Evolutionary conservation across 1,140 invertebrate species (phyloP), one percentile per base, ranked within the genome.

Genomic region (Gonioctena quinquepunctata): DNA sequence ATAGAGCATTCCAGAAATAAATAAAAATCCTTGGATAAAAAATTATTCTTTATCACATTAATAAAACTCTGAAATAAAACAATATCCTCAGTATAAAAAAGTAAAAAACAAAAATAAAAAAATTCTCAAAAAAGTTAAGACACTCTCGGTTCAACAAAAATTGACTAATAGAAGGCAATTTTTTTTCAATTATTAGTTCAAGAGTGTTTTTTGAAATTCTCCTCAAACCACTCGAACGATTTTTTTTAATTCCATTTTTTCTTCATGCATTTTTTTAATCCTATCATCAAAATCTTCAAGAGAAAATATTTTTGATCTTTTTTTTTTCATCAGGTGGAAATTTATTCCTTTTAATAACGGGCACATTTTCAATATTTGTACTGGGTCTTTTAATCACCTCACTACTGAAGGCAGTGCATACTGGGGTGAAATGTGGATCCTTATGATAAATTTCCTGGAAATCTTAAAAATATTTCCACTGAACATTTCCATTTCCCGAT

Each of bases 291-390:
- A n/a, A n/a, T n/a, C n/a, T n/a, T n/a, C n/a, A n/a, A n/a, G n/a
- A 56, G 3, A 3, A 19, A 19, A 3, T 56, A 2, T 2, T 56
- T 56, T 56, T 21, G 16, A 19, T 56, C 3, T 2, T 56, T 21
- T 56, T 56, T 21, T 56, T n/a, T 19, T 56, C 13, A 54, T 54
- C 50, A 42, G 33, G 33, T 42, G n/a, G n/a, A 42, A 54, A 56
- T 56, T 56, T 56, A 19, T 19, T 1, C 3, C 22, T 22, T 56
- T 56, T 21, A 2, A 4, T n/a, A 19, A 1, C 2, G 13, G 13
- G 16, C 11, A 3, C n/a, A n/a, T n/a, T n/a, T n/a, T n/a, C n/a
- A n/a, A n/a, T n/a, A n/a, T n/a, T n/a, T n/a, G n/a, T n/a, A 21
- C 3, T 56, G 16, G 3, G 16, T 56, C 16, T 56, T 56, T 56